These are phyloP conservation scores for Xiphorhynchus elegans DNA, from an alignment of 2,113 vertebrate species.

Conservation along the genomic window DNA sequence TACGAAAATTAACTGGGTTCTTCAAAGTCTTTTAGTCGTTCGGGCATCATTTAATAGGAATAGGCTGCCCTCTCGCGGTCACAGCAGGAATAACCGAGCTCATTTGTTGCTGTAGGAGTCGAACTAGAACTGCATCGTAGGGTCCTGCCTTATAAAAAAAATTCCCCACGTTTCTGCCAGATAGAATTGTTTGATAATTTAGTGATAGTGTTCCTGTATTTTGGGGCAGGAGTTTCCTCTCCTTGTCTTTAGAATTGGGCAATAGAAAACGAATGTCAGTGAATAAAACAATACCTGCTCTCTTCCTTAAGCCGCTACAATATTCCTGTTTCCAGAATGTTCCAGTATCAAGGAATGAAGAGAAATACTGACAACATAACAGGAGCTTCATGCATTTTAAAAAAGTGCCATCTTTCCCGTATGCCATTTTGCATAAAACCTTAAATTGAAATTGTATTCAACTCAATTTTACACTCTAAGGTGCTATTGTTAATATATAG, in stretches of 20 bases:
- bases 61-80: conserved; percentile 30
- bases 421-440: not conserved
- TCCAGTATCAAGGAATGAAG: not conserved
- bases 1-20: not conserved
- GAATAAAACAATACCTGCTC: not conserved
- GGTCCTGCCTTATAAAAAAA: not conserved
- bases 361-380: not conserved
- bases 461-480: not conserved
- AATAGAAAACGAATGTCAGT: not conserved
- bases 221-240: not conserved
- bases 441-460: not conserved
- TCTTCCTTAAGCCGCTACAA: not conserved
- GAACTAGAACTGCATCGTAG: not conserved
- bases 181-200: not conserved
- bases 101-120: accelerated
- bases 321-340: not conserved
- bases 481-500: not conserved
- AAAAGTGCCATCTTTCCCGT: not conserved
- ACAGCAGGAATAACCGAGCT: not conserved
- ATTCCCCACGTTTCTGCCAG: not conserved
- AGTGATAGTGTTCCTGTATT: not conserved
- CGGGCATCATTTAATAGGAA: not conserved
- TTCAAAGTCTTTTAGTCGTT: not conserved
- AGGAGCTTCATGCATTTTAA: not conserved
- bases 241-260: not conserved